Evolutionary conservation across 1,140 invertebrate species (phyloP).

Genomic region (Diuraphis noxia): DNA sequence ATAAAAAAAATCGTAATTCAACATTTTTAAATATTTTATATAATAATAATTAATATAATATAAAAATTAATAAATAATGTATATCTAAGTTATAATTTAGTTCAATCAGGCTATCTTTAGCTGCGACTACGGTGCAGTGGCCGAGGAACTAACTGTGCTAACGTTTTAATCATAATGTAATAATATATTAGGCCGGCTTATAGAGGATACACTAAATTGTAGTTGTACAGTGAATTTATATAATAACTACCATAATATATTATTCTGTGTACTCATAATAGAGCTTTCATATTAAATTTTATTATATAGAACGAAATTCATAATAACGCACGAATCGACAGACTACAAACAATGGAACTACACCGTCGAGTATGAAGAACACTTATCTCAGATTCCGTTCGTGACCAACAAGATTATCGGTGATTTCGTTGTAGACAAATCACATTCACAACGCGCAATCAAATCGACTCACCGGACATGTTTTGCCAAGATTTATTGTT

Average conservation of each 20-base stretch:
- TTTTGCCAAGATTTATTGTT: conserved; percentile 64
- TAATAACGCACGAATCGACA: conserved; percentile 67
- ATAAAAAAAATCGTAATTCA: too few species aligned
- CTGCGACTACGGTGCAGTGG: not conserved
- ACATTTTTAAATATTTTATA: too few species aligned
- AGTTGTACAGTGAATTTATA: not conserved
- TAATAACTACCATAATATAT: not conserved
- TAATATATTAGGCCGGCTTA: not conserved
- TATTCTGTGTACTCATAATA: not conserved
- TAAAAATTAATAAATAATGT: not conserved
- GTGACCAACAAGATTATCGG: conserved; percentile 65
- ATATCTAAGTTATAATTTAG: not conserved
- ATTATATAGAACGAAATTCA: conserved; percentile 65
- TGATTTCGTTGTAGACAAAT: conserved; percentile 65
- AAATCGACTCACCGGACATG: conserved; percentile 69
- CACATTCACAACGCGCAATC: conserved; percentile 63
- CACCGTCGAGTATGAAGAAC: conserved; percentile 69
- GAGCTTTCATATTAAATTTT: not conserved
- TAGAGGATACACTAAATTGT: not conserved
- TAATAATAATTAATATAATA: too few species aligned
- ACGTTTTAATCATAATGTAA: not conserved
- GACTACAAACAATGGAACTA: conserved; percentile 74
- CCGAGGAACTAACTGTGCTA: not conserved
- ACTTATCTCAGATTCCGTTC: conserved; percentile 68
- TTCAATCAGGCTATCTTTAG: accelerated